phyloP scores from a whole-genome alignment of 2,888 invertebrate genomes.

The Epirrita christyi region DNA sequence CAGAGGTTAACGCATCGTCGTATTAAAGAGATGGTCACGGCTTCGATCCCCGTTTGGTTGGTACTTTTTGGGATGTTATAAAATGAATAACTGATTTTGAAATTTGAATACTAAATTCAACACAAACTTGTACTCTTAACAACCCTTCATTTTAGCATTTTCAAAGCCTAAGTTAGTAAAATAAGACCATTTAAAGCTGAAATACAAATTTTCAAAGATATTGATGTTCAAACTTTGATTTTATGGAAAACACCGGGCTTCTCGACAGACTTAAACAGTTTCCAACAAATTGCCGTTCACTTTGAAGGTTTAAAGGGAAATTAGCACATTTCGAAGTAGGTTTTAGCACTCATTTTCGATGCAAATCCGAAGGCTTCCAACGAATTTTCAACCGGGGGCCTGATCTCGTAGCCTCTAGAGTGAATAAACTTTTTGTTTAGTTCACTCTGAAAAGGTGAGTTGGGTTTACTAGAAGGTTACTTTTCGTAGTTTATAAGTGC shows the following conservation, averaged over 20 bases:
- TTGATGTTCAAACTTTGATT: conserved; percentile 38
- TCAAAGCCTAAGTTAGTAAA: conserved; percentile 4
- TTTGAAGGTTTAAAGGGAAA: conserved; percentile 57
- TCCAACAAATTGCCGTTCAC: conserved; percentile 40
- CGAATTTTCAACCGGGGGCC: conserved; percentile 35
- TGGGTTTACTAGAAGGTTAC: background rate
- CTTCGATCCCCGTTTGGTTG: too few relatives aligned
- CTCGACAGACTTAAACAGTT: conserved; percentile 30
- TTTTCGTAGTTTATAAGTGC: background rate
- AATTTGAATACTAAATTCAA: too few relatives aligned
- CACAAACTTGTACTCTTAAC: too few relatives aligned
- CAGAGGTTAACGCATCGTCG: too few relatives aligned
- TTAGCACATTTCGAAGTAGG: conserved; percentile 66
- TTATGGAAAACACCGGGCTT: conserved; percentile 34
- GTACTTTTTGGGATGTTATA: too few relatives aligned
- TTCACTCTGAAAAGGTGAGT: conserved; percentile 20
- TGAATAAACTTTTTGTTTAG: conserved; percentile 30
- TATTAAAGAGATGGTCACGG: too few relatives aligned
- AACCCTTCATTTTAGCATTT: too few relatives aligned
- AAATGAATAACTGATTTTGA: too few relatives aligned
- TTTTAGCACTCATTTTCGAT: conserved; percentile 69
- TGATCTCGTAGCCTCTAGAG: conserved; percentile 20
- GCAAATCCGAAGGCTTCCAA: conserved; percentile 64
- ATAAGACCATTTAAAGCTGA: conserved; percentile 10
- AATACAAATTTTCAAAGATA: conserved; percentile 15